Evolutionary conservation across 1,140 invertebrate genomes (phyloP).

Genomic region (Apis laboriosa): DNA sequence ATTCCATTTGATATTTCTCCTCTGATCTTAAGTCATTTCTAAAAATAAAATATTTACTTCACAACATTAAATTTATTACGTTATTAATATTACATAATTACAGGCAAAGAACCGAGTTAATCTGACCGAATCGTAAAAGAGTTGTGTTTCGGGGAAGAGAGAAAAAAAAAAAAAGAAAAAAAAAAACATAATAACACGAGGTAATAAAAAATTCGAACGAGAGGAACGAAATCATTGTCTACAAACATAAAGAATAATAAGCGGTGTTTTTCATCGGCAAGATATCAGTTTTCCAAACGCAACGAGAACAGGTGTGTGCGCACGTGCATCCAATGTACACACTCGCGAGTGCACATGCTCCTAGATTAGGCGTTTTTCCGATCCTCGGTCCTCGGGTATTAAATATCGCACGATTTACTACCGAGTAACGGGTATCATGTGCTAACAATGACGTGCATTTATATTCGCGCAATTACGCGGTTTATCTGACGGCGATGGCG

Average conservation of each 20-base stretch:
- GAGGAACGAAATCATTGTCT: no score
- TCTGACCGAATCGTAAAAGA: no score
- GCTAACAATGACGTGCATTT: conserved; percentile 46
- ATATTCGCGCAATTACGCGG: conserved; percentile 48
- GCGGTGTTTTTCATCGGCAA: not conserved
- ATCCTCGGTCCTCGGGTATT: not conserved
- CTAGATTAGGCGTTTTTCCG: conserved; percentile 28
- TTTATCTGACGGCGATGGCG: conserved; percentile 31
- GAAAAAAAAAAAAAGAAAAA: not conserved
- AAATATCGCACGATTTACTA: conserved; percentile 42
- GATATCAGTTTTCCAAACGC: conserved; percentile 16
- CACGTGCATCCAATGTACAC: conserved; percentile 19
- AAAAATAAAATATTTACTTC: no score
- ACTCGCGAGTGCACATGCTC: not conserved
- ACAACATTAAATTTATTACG: no score
- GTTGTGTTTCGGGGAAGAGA: no score
- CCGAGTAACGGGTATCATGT: conserved; percentile 34
- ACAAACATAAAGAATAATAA: not conserved
- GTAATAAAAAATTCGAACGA: not conserved
- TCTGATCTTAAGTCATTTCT: no score
- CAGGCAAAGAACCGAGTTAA: no score
- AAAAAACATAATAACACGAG: no score
- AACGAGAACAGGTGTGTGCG: not conserved
- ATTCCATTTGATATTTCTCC: no score
- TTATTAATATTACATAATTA: no score